A percentile compares a stretch with the other conserved stretches of the same genome.
Evolutionary conservation across 2,888 invertebrate species (phyloP).

Genomic region (Nephrotoma guestfalica): DNA sequence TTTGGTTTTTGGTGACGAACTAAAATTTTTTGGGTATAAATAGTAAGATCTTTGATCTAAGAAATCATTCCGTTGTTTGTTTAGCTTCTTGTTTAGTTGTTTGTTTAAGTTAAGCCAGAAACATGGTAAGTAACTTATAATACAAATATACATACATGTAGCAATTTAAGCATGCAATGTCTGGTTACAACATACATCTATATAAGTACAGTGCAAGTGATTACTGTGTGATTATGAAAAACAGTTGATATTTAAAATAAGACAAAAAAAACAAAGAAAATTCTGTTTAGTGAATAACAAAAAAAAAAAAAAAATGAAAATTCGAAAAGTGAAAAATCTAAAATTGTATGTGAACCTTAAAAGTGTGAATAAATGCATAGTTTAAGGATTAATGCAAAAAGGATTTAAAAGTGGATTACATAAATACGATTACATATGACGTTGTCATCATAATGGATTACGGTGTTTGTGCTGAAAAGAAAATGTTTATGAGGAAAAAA

Average conservation of each 20-base stretch:
- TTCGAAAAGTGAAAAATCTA: neutral
- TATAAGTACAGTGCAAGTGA: neutral
- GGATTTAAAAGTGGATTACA: neutral
- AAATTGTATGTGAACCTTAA: neutral
- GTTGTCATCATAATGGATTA: neutral
- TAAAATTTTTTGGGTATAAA: neutral
- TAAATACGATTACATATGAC: neutral
- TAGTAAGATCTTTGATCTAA: neutral
- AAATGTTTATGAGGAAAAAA: neutral
- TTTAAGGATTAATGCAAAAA: neutral
- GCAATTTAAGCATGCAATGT: neutral
- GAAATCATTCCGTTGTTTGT: conserved; percentile 3
- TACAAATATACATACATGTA: neutral
- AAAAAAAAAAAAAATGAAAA: neutral
- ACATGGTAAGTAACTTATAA: conserved; percentile 1
- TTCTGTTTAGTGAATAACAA: neutral
- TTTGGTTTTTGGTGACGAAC: neutral
- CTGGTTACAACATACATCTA: neutral
- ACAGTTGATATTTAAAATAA: neutral
- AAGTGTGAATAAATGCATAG: neutral
- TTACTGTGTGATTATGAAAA: neutral
- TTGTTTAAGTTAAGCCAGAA: conserved; percentile 1
- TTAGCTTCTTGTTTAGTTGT: conserved; percentile 1
- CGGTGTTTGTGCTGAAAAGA: neutral
- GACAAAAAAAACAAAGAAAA: neutral